These are phyloP conservation scores for Drosophila multiciliata DNA, from an alignment of 2,888 invertebrate species.

Conservation along the genomic window DNA sequence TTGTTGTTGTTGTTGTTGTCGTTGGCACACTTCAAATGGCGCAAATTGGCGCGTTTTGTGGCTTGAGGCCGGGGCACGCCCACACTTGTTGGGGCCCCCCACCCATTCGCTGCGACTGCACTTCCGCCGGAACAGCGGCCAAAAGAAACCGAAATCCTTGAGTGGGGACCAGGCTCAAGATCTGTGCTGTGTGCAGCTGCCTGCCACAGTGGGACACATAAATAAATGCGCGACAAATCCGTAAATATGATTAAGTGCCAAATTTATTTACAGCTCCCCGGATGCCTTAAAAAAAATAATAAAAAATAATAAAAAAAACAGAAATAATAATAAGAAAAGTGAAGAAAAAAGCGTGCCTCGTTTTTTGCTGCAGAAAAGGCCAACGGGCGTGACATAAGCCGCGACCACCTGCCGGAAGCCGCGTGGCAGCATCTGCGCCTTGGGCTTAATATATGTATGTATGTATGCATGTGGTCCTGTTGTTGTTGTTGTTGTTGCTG, in stretches of 20 bases:
- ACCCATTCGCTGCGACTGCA: slow-evolving; percentile 37
- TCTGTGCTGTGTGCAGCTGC: neutral
- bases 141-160: slow-evolving; percentile 42
- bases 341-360: slow-evolving; percentile 10
- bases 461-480: slow-evolving; percentile 9
- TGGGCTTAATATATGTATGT: slow-evolving; percentile 3
- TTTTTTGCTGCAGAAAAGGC: slow-evolving; percentile 28
- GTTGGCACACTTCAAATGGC: slow-evolving; percentile 64
- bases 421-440: slow-evolving; percentile 32
- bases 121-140: slow-evolving; percentile 50
- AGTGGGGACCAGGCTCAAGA: slow-evolving; percentile 28
- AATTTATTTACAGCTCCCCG: slow-evolving; percentile 77
- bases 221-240: slow-evolving; percentile 75
- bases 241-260: slow-evolving; percentile 79
- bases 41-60: slow-evolving; percentile 71
- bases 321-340: neutral
- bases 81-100: slow-evolving; percentile 17
- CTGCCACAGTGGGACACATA: slow-evolving; percentile 73
- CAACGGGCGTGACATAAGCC: slow-evolving; percentile 44
- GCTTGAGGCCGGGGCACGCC: slow-evolving; percentile 1
- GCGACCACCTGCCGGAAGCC: slow-evolving; percentile 61
- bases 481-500: slow-evolving; percentile 6
- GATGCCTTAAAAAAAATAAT: slow-evolving; percentile 65
- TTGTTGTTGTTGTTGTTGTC: slow-evolving; percentile 32
- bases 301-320: neutral